phyloP scores from a whole-genome alignment of 1,140 invertebrate species.

The Drosophila nannoptera region DNA sequence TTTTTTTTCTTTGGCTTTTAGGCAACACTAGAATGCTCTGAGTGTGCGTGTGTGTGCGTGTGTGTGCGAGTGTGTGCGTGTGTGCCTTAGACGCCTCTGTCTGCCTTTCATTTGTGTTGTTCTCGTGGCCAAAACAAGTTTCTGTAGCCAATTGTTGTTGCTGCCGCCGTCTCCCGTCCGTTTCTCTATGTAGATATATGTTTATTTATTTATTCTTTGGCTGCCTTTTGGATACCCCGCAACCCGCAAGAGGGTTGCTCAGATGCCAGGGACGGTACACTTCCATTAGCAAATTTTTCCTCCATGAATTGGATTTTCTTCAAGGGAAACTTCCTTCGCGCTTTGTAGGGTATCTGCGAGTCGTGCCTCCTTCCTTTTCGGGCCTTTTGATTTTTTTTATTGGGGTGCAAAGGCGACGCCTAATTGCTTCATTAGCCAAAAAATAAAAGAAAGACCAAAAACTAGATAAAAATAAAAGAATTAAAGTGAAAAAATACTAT shows the following conservation, averaged over 20 bases:
- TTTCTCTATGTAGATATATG: slow-evolving; percentile 26
- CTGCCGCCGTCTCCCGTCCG: slow-evolving; percentile 14
- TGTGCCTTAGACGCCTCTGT: slow-evolving; percentile 38
- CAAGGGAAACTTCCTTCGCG: too few relatives aligned
- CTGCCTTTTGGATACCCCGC: too few relatives aligned
- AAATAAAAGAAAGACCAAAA: slow-evolving; percentile 42
- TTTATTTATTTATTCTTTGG: slow-evolving; percentile 54
- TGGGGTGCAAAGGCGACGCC: slow-evolving; percentile 22
- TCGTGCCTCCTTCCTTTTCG: slow-evolving; percentile 7
- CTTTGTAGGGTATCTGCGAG: not conserved
- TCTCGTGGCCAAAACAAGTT: slow-evolving; percentile 61
- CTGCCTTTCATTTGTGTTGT: slow-evolving; percentile 39
- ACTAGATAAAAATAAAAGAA: slow-evolving; percentile 32
- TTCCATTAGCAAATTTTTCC: too few relatives aligned
- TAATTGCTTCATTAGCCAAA: slow-evolving; percentile 50
- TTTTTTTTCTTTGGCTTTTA: slow-evolving; percentile 23
- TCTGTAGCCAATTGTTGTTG: slow-evolving; percentile 16
- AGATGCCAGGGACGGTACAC: too few relatives aligned
- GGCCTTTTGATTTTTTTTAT: not conserved
- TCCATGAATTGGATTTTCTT: too few relatives aligned
- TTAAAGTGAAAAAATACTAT: slow-evolving; percentile 5
- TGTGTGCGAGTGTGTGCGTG: slow-evolving; percentile 12
- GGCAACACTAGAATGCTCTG: slow-evolving; percentile 44
- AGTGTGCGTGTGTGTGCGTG: too few relatives aligned
- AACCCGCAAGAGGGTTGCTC: too few relatives aligned